Percentiles rank a stretch among this genome's conserved stretches.
These are phyloP conservation scores for Thamnaconus septentrionalis DNA, from an alignment of 2,113 vertebrate genomes.

Conservation along the genomic window DNA sequence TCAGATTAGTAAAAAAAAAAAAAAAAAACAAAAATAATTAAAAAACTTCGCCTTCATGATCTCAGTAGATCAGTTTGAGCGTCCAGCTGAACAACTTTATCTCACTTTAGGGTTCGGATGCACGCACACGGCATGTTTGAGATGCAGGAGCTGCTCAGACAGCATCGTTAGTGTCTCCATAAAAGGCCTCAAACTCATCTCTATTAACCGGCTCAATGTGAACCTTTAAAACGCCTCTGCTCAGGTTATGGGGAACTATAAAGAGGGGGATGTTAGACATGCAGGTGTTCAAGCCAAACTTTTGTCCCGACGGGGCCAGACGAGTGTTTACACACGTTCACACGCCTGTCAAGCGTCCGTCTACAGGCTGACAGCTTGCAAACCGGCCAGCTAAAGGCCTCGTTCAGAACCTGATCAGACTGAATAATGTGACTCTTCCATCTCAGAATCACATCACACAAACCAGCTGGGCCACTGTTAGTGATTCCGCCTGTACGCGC, in stretches of 20 bases:
- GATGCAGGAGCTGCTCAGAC: constrained; percentile 8
- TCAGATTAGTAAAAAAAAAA: too few species aligned
- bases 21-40: too few species aligned
- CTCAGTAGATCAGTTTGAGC: too few species aligned
- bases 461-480: constrained; percentile 13
- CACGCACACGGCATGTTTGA: constrained; percentile 12
- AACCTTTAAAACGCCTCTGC: constrained; percentile 23
- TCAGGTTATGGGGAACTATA: constrained; percentile 18
- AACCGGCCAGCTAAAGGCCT: constrained; percentile 24
- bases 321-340: constrained; percentile 37
- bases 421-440: constrained; percentile 35
- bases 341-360: constrained; percentile 57
- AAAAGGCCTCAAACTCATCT: constrained; percentile 30
- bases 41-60: too few species aligned
- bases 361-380: constrained; percentile 34
- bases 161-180: constrained; percentile 7
- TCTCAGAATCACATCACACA: constrained; percentile 4
- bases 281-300: constrained; percentile 23
- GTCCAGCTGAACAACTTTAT: background rate
- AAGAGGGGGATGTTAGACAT: constrained; percentile 38
- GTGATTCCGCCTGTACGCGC: constrained; percentile 10
- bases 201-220: constrained; percentile 24
- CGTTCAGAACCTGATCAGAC: constrained; percentile 37
- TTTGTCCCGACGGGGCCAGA: constrained; percentile 10
- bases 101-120: constrained; percentile 5